Conservation (phyloP, 92 coral and sea anemone genomes). For the Heteractis magnifica region DNA sequence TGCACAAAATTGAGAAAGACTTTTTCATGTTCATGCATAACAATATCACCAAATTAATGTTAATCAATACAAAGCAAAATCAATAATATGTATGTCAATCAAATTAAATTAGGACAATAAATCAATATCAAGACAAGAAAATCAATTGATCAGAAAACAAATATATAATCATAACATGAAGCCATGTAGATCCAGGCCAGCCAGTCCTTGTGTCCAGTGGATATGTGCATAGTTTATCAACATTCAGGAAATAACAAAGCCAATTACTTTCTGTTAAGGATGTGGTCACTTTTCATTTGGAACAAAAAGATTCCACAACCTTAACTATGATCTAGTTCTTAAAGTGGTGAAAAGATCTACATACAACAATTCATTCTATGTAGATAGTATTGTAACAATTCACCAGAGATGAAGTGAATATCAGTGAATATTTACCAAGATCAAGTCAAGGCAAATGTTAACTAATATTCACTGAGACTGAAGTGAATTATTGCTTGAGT, state of each 20-base stretch:
- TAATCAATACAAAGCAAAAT: no score
- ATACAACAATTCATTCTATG: neutral
- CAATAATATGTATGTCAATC: neutral
- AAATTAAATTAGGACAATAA: no score
- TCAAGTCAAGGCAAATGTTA: no score
- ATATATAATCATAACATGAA: neutral
- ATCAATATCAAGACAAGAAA: neutral
- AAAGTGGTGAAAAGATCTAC: slow-evolving; percentile 4
- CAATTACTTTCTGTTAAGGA: neutral
- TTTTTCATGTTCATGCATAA: neutral
- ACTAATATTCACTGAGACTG: no score
- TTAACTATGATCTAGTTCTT: neutral
- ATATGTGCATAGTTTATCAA: neutral
- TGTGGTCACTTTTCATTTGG: neutral
- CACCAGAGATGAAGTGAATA: neutral
- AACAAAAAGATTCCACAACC: neutral
- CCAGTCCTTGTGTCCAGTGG: neutral
- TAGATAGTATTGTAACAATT: neutral
- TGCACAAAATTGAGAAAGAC: neutral
- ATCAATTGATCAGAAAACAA: neutral
- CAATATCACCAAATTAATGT: no score
- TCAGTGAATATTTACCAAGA: neutral
- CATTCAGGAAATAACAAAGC: neutral
- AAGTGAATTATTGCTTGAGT: neutral
- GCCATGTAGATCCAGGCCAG: neutral